These are phyloP conservation scores for Epinephelus malabaricus DNA, from an alignment of 2,797 vertebrate genomes.

Conservation along the genomic window DNA sequence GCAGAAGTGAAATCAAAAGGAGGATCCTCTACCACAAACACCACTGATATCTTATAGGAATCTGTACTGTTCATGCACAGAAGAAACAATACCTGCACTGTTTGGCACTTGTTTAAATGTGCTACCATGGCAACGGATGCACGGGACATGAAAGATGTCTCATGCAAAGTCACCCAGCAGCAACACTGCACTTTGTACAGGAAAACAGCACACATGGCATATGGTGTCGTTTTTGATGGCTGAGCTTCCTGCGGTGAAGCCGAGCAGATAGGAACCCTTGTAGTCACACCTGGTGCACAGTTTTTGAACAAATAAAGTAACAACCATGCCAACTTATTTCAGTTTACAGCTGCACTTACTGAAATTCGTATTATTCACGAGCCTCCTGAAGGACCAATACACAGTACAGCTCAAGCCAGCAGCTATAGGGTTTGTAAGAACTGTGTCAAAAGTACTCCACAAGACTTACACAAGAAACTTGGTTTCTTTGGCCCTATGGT, in stretches of 20 bases:
- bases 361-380: background rate
- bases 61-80: fast-evolving
- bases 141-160: slow-evolving; percentile 7
- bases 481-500: too few species aligned
- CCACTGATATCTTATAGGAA: background rate
- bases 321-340: background rate
- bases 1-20: background rate
- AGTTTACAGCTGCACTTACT: background rate
- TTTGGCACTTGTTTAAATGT: slow-evolving; percentile 30
- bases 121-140: slow-evolving; percentile 39
- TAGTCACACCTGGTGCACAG: background rate
- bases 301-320: slow-evolving; percentile 5
- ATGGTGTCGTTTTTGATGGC: background rate
- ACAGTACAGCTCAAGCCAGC: background rate
- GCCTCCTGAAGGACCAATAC: background rate
- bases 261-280: too few species aligned
- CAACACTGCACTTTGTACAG: background rate
- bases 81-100: background rate
- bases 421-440: too few species aligned
- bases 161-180: background rate
- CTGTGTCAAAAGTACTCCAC: background rate
- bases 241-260: background rate
- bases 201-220: slow-evolving; percentile 4
- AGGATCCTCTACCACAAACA: background rate
- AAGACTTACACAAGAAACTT: background rate